Percentiles rank a stretch among this genome's conserved stretches.
phyloP scores from a whole-genome alignment of 2,797 vertebrate species.

The Gobionotothen gibberifrons region DNA sequence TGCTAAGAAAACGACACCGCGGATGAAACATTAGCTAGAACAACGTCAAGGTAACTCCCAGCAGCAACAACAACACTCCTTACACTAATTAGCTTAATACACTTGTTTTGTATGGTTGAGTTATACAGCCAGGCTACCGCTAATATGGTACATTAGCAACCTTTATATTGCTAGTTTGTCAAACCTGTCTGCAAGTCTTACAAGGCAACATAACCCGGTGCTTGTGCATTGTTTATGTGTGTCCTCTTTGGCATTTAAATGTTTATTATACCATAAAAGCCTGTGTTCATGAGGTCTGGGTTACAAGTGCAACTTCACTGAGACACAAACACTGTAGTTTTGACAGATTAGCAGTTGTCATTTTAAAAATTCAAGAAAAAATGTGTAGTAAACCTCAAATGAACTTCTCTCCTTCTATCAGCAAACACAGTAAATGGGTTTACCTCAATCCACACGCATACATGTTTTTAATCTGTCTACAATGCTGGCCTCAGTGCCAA shows the following conservation, averaged over 20 bases:
- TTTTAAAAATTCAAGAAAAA: not conserved
- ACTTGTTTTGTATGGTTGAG: not conserved
- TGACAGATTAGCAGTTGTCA: not conserved
- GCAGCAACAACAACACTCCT: not conserved
- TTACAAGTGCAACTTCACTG: constrained; percentile 8
- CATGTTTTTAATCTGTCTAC: constrained; percentile 41
- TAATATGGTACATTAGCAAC: not conserved
- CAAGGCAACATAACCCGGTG: not conserved
- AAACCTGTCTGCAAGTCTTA: not conserved
- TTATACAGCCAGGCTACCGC: not conserved
- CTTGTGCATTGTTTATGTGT: not conserved
- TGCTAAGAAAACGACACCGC: constrained; percentile 25
- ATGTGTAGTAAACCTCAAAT: not conserved
- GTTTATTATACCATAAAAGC: not conserved
- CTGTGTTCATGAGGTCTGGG: not conserved
- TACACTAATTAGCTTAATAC: constrained; percentile 12
- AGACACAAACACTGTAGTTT: not conserved
- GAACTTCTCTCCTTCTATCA: constrained; percentile 7
- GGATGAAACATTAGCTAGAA: constrained; percentile 56
- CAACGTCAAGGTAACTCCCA: constrained; percentile 64
- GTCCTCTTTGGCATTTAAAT: not conserved
- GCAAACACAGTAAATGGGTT: constrained; percentile 15
- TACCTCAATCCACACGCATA: not conserved
- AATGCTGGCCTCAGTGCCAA: constrained; percentile 2
- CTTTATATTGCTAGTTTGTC: not conserved